These are phyloP conservation scores for Holacanthus passer DNA, from an alignment of 2,113 vertebrate genomes.

Conservation along the genomic window DNA sequence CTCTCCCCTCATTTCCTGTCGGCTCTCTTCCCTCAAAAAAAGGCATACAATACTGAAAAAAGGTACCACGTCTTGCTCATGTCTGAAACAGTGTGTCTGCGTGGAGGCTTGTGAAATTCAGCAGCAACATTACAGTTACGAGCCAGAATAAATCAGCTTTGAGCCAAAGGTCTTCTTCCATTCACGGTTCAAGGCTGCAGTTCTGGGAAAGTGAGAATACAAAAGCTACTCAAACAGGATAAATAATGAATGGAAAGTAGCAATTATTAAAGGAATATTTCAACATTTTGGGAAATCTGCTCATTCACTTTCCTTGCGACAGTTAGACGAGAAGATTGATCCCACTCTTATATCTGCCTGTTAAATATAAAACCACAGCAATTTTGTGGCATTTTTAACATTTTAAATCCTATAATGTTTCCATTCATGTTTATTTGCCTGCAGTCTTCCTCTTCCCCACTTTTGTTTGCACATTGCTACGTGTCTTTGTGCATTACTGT, in stretches of 20 bases:
- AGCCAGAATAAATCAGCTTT: neutral
- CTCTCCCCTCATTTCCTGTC: slow-evolving; percentile 14
- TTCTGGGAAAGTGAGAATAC: slow-evolving; percentile 1
- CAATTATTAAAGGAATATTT: neutral
- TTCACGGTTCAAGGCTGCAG: neutral
- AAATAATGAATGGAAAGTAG: neutral
- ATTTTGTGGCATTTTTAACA: no score
- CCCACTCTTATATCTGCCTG: neutral
- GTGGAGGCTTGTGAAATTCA: neutral
- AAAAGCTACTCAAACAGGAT: neutral
- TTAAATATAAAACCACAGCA: neutral
- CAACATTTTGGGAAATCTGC: neutral
- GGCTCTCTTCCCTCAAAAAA: neutral
- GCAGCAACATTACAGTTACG: neutral
- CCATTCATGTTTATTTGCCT: neutral
- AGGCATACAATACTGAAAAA: neutral
- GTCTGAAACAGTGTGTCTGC: neutral
- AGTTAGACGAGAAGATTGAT: neutral
- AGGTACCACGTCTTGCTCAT: neutral
- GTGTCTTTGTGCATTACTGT: neutral
- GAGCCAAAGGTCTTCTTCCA: neutral
- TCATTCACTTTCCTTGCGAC: neutral
- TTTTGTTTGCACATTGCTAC: neutral
- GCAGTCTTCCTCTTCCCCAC: neutral
- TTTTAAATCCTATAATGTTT: neutral